Evolutionary conservation across 2,113 vertebrate species (phyloP).

Genomic region (Stictonetta naevosa): DNA sequence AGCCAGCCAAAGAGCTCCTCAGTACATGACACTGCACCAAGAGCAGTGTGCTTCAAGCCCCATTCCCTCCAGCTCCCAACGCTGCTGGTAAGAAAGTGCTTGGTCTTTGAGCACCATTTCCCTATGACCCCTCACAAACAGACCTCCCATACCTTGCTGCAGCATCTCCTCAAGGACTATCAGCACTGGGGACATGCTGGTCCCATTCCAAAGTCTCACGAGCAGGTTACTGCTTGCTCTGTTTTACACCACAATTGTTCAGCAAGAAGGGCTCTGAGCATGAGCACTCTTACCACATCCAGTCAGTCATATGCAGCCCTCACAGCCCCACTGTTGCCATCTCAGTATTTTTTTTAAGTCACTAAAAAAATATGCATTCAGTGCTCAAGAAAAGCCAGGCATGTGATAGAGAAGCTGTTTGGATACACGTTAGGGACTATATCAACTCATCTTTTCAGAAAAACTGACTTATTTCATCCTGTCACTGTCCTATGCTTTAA

Average conservation of each 20-base stretch:
- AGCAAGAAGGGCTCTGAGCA: not conserved
- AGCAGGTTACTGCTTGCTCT: not conserved
- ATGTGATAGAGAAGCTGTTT: not conserved
- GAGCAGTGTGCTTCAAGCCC: not conserved
- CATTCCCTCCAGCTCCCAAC: not conserved
- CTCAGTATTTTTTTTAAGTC: not conserved
- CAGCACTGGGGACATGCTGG: not conserved
- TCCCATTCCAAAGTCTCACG: not conserved
- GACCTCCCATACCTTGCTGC: not conserved
- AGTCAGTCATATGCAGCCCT: not conserved
- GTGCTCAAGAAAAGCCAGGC: not conserved
- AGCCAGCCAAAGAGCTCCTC: not conserved
- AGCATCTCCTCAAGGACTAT: not conserved
- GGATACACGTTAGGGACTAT: not conserved
- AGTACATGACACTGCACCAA: not conserved
- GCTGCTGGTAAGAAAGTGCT: not conserved
- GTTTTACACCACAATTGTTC: not conserved
- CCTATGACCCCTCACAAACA: not conserved
- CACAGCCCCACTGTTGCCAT: not conserved
- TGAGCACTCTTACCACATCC: not conserved
- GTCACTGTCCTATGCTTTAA: not conserved
- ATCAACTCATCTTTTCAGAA: not conserved
- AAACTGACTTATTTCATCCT: not conserved
- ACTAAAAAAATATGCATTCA: not conserved
- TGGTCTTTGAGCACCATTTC: not conserved